These are phyloP conservation scores for Ferdinandea cuprea DNA, from an alignment of 2,888 invertebrate species.

Conservation along the genomic window DNA sequence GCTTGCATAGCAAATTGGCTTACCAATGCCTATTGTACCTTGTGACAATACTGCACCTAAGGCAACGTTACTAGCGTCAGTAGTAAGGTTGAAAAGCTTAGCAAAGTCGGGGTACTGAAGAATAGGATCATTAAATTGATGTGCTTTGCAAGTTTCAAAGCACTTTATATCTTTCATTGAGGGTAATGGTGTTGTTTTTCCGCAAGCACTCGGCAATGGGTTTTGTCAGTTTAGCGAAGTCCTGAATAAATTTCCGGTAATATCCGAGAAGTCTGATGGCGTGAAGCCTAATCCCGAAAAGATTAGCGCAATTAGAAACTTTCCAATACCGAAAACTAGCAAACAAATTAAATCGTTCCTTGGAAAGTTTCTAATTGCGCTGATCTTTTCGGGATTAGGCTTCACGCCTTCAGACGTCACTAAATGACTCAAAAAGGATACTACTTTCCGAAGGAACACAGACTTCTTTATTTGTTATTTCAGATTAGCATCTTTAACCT, in stretches of 20 bases:
- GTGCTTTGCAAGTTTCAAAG: constrained; percentile 46
- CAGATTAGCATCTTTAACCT: constrained; percentile 5
- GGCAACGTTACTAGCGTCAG: too few relatives aligned
- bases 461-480: constrained; percentile 8
- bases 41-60: too few relatives aligned
- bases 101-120: constrained; percentile 78
- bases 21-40: constrained; percentile 55
- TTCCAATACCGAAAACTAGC: too few relatives aligned
- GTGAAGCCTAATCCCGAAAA: constrained; percentile 32
- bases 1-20: constrained; percentile 77
- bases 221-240: neutral
- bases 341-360: constrained; percentile 42
- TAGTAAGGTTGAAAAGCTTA: constrained; percentile 76
- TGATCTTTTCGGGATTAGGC: constrained; percentile 31
- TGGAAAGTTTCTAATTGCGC: constrained; percentile 48
- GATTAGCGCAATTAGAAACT: constrained; percentile 42
- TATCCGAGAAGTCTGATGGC: constrained; percentile 26
- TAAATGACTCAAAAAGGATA: constrained; percentile 7
- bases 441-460: constrained; percentile 3
- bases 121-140: constrained; percentile 75
- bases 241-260: constrained; percentile 19
- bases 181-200: neutral
- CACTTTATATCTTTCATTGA: constrained; percentile 24
- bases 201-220: neutral
- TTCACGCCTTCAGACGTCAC: constrained; percentile 25